A percentile compares a stretch with the other conserved stretches of the same genome.
Conservation (phyloP, 1,140 invertebrate genomes). For the Grapholita molesta region DNA sequence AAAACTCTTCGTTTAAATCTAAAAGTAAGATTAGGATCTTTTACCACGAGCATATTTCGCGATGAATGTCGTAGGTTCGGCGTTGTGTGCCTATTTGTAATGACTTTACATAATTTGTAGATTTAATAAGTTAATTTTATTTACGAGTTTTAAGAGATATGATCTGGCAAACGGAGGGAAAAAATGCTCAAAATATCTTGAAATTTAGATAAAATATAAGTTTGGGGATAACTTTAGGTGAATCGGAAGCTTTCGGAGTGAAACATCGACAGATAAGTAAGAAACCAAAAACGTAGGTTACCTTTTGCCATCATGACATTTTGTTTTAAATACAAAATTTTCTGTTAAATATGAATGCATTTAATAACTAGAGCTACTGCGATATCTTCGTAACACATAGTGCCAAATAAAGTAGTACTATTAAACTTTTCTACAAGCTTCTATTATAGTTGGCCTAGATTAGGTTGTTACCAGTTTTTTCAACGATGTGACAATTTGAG, state of each 20-base stretch:
- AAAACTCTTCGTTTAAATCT: conserved; percentile 71
- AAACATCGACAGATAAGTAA: conserved; percentile 39
- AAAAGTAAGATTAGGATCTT: conserved; percentile 70
- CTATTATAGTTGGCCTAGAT: conserved; percentile 60
- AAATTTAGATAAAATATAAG: conserved; percentile 54
- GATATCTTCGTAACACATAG: conserved; percentile 53
- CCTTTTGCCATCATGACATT: conserved; percentile 70
- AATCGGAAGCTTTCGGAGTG: conserved; percentile 33
- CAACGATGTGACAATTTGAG: conserved; percentile 67
- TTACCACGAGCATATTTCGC: conserved; percentile 75
- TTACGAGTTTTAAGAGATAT: conserved; percentile 69
- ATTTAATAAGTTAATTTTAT: conserved; percentile 73
- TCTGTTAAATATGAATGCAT: conserved; percentile 46
- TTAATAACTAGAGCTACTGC: conserved; percentile 40
- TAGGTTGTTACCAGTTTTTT: conserved; percentile 75
- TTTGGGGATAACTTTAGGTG: conserved; percentile 41
- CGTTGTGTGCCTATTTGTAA: conserved; percentile 67
- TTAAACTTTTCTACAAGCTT: conserved; percentile 59
- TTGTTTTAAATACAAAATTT: conserved; percentile 55
- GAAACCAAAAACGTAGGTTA: conserved; percentile 76
- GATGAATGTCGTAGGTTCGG: conserved; percentile 71
- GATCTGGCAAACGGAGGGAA: conserved; percentile 59
- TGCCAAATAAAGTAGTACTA: conserved; percentile 72
- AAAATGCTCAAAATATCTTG: conserved; percentile 63
- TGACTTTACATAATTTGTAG: conserved; percentile 70